Conservation (phyloP, 1,140 invertebrate genomes). For the Temnothorax longispinosus region DNA sequence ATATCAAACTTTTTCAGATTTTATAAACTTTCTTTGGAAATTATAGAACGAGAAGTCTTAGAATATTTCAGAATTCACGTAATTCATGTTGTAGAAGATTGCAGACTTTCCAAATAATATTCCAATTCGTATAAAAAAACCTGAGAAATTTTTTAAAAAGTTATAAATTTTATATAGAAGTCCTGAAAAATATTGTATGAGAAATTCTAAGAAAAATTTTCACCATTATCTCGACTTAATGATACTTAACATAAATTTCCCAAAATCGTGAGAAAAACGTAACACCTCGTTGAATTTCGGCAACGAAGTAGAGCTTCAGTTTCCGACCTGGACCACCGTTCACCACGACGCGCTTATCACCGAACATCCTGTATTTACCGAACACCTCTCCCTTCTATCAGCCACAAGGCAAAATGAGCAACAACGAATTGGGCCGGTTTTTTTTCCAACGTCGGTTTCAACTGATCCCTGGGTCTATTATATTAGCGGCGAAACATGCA, state of each 20-base stretch:
- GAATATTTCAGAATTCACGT: background rate
- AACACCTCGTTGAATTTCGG: background rate
- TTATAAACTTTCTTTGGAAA: background rate
- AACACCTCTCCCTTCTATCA: background rate
- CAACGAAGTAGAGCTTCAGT: background rate
- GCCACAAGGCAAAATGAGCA: conserved; percentile 9
- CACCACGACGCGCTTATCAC: background rate
- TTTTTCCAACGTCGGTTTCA: conserved; percentile 29
- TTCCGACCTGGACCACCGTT: background rate
- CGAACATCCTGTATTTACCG: conserved; percentile 6
- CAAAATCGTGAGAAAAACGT: background rate
- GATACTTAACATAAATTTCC: background rate
- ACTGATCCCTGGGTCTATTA: background rate
- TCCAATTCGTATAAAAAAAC: background rate
- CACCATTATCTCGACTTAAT: background rate
- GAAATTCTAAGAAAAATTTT: background rate
- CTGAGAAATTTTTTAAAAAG: background rate
- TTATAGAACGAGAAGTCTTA: background rate
- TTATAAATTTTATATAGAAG: background rate
- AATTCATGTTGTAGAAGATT: background rate
- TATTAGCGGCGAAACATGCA: background rate
- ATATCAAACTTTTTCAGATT: background rate
- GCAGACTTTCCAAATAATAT: no score
- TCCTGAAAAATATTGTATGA: background rate
- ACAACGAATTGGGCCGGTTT: conserved; percentile 32